These are phyloP conservation scores for Condylura cristata DNA, from an alignment of 2,113 vertebrate genomes.

Conservation along the genomic window DNA sequence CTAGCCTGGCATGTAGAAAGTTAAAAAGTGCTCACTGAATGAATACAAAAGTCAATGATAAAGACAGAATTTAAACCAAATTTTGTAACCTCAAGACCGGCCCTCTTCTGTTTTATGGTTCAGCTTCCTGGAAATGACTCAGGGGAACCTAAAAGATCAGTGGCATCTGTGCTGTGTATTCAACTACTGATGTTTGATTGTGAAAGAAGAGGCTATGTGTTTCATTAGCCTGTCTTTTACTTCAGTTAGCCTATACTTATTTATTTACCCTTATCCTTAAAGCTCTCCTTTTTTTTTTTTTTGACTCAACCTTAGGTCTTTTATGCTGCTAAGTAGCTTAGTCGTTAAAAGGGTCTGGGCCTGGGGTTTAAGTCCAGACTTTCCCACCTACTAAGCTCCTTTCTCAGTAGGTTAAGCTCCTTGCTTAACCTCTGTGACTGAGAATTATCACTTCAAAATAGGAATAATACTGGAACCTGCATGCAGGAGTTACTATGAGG, in stretches of 20 bases:
- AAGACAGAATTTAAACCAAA: not conserved
- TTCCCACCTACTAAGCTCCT: not conserved
- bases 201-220: not conserved
- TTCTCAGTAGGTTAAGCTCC: not conserved
- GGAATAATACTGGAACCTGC: not conserved
- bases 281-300: not conserved
- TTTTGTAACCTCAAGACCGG: not conserved
- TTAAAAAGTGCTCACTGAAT: not conserved
- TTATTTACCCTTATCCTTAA: not conserved
- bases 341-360: not conserved
- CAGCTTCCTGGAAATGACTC: not conserved
- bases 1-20: no score
- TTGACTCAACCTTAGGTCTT: not conserved
- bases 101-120: not conserved
- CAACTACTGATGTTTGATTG: not conserved
- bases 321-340: not conserved
- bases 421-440: not conserved
- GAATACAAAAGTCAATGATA: not conserved
- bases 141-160: not conserved
- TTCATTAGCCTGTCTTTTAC: not conserved
- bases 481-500: not conserved
- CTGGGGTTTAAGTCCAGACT: not conserved
- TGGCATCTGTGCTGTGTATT: not conserved
- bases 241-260: not conserved
- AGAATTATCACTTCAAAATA: not conserved